Evolutionary conservation across 2,888 invertebrate species (phyloP).

Genomic region (Lottia gigantea): DNA sequence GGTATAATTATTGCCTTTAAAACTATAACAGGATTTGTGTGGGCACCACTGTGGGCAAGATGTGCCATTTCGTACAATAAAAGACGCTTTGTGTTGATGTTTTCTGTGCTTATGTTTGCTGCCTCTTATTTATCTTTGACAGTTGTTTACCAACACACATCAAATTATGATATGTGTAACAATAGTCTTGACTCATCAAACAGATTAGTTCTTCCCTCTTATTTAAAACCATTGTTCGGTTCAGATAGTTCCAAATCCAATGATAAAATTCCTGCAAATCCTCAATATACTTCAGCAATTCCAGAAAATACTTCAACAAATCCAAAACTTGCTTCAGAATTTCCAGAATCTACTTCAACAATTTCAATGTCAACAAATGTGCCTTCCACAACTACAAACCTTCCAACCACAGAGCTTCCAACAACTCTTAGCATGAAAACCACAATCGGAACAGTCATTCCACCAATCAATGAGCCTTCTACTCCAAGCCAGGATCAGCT

Average conservation of each 20-base stretch:
- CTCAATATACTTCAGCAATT: neutral
- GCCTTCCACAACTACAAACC: neutral
- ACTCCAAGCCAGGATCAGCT: neutral
- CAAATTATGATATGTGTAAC: neutral
- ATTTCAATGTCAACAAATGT: slow-evolving; percentile 13
- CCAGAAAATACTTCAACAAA: neutral
- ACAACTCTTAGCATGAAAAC: neutral
- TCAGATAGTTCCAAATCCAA: neutral
- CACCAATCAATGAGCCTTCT: neutral
- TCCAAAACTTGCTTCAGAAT: neutral
- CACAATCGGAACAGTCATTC: neutral
- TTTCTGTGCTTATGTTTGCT: slow-evolving; percentile 58
- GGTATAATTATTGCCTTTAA: slow-evolving; percentile 57
- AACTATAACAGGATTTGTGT: slow-evolving; percentile 52
- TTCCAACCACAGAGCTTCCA: neutral
- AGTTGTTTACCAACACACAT: slow-evolving; percentile 37
- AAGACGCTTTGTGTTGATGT: slow-evolving; percentile 52
- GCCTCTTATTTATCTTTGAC: slow-evolving; percentile 53
- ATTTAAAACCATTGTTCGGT: neutral
- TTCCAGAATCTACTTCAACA: slow-evolving; percentile 3
- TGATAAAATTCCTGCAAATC: neutral
- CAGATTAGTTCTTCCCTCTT: neutral
- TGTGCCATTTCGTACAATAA: slow-evolving; percentile 57
- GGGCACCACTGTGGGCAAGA: slow-evolving; percentile 58
- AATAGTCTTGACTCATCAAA: neutral